A percentile compares a stretch with the other conserved stretches of the same genome.
Evolutionary conservation across 2,888 invertebrate genomes (phyloP).

Genomic region (Acleris laterana): DNA sequence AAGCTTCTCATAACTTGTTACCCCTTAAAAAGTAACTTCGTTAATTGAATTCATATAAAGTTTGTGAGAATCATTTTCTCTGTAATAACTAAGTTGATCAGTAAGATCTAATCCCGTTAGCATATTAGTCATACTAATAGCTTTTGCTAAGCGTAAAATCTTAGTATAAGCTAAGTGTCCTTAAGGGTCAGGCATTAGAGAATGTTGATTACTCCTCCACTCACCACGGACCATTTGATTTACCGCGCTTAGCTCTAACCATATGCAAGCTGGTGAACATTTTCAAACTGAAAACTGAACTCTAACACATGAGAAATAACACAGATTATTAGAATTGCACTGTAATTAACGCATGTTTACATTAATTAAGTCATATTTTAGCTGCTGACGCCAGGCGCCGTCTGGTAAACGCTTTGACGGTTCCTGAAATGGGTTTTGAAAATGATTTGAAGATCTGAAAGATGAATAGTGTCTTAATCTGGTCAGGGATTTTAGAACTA

Average conservation of each 20-base stretch:
- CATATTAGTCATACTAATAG: conserved; percentile 4
- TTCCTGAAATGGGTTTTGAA: conserved; percentile 58
- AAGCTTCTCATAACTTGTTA: no score
- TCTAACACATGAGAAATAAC: conserved; percentile 45
- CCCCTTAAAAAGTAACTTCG: no score
- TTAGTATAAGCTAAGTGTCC: conserved; percentile 50
- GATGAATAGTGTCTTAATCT: conserved; percentile 3
- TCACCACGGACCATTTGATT: conserved; percentile 67
- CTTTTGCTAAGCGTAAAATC: conserved; percentile 52
- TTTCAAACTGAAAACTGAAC: conserved; percentile 44
- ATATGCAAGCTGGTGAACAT: conserved; percentile 52
- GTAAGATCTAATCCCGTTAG: not conserved
- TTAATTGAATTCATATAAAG: no score
- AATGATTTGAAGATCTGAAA: conserved; percentile 52
- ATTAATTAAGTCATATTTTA: conserved; percentile 79
- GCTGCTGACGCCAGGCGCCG: conserved; percentile 69
- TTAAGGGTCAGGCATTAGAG: conserved; percentile 57
- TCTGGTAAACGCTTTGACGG: conserved; percentile 72
- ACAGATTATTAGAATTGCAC: conserved; percentile 39
- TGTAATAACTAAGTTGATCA: not conserved
- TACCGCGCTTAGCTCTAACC: conserved; percentile 58
- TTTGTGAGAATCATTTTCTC: not conserved
- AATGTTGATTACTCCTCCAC: conserved; percentile 71
- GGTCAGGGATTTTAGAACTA: not conserved
- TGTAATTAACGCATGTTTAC: conserved; percentile 50